These are phyloP conservation scores for Miichthys miiuy DNA, from an alignment of 2,797 vertebrate genomes.

Conservation along the genomic window DNA sequence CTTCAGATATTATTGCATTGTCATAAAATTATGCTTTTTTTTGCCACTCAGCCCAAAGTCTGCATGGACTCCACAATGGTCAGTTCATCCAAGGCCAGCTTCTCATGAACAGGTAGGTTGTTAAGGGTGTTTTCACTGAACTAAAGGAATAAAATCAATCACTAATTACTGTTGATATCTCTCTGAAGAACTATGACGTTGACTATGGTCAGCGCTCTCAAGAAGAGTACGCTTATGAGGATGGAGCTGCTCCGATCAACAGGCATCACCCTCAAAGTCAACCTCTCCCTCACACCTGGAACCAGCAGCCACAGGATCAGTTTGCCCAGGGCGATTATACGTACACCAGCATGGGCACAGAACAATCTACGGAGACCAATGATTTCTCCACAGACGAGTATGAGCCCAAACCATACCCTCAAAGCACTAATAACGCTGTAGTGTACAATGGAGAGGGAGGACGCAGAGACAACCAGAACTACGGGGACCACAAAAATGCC, in stretches of 20 bases:
- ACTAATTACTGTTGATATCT: slow-evolving; percentile 37
- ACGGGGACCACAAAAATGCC: slow-evolving; percentile 73
- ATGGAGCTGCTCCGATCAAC: slow-evolving; percentile 70
- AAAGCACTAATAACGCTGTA: slow-evolving; percentile 78
- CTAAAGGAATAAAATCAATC: neutral
- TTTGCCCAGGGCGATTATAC: slow-evolving; percentile 78
- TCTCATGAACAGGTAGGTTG: slow-evolving; percentile 81
- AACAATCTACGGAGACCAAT: slow-evolving; percentile 76
- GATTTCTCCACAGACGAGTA: slow-evolving; percentile 82
- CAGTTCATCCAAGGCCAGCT: slow-evolving; percentile 74
- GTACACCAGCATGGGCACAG: slow-evolving; percentile 74
- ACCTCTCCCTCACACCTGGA: slow-evolving; percentile 83
- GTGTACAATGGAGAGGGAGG: slow-evolving; percentile 82
- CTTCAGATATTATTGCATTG: neutral
- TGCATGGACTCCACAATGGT: slow-evolving; percentile 85
- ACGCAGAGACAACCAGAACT: slow-evolving; percentile 74
- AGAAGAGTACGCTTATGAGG: slow-evolving; percentile 76
- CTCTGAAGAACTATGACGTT: slow-evolving; percentile 75
- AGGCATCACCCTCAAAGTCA: slow-evolving; percentile 72
- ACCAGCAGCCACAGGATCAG: slow-evolving; percentile 72
- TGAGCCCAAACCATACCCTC: slow-evolving; percentile 76
- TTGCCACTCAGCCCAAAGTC: slow-evolving; percentile 76
- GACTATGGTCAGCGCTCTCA: slow-evolving; percentile 73
- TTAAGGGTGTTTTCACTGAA: slow-evolving; percentile 3
- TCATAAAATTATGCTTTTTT: slow-evolving; percentile 11